Base-by-base conservation (phyloP, 2,113 vertebrate species). In the Meles meles region DNA sequence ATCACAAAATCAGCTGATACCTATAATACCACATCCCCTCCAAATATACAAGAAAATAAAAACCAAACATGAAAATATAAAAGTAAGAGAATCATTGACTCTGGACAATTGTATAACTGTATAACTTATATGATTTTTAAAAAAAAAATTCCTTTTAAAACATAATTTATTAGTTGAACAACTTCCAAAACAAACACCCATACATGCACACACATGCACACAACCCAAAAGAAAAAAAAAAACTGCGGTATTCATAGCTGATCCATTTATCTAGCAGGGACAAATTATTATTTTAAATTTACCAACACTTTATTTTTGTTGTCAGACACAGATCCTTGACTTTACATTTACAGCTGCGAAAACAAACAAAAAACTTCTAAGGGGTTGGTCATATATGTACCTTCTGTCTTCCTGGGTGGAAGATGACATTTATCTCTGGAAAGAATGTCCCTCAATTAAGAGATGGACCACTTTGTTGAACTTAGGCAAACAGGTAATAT, bases 1-100 rank as follows among this genome's bases (percentile, higher is more conserved):
- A 37, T 76, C 20, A 82, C 25, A 80, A 74, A 39, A 23, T 86
- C 31, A 89, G 1, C 39, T 69, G 3, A 8, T 5, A 93, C 18
- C 4, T 72, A 11, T 72, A 91, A 55, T 88, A 72, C 3, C 72
- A 31, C 34, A 37, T 25, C 20, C 1, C 3, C 1, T 9, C 23
- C 25, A 89, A 80, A 74, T 67, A 55, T 31, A 27, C 6, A 21
- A 42, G 42, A 90, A 90, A 95, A 61, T 88, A 82, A 90, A 93
- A 74, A 31, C 7, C 12, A 88, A 84, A 61, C 0, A 17, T 49
- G 5, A 37, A 83, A 90, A 83, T 59, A 0, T 2, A 49, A 15
- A 94, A 47, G 2, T 52, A 81, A 81, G 7, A 44, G 13, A 59
- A 79, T 20, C 18, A 83, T 20, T 79, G 31, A 77, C 7, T 72